Evolutionary conservation across 2,888 invertebrate genomes (phyloP), one percentile per base, ranked within the genome.

Genomic region (Coelinius sp.): DNA sequence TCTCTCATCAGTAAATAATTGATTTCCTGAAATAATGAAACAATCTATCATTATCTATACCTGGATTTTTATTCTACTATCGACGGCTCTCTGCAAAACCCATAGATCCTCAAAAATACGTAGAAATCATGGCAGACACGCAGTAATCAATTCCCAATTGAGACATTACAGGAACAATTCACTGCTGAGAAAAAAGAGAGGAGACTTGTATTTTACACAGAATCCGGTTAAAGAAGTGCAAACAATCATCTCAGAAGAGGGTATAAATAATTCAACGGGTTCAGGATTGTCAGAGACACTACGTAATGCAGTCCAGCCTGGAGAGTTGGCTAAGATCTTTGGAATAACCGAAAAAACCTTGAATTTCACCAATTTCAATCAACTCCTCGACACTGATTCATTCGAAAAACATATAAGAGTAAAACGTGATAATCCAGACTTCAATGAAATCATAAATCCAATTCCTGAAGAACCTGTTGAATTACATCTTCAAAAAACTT

Each of bases 401-500:
- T 35, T 44, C 1, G 14, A 52, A 8, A 41, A 24, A 14, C 35
- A n/a, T 8, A 10, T 44, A 7, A 12, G 41, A 38, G 35, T 41
- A 31, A 44, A 71, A 46, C 27, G 25, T 17, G 53, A 44, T 25
- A 20, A 70, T 52, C 27, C 41, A 25, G 44, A 64, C 17, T 46
- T 46, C 46, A 27, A 44, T 25, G 56, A 62, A 17, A 24, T 35
- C 1, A 53, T 56, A 46, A 44, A 67, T 10, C 59, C 59, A 1
- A 17, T 59, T 7, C 25, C 59, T 8, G 59, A 59, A 17, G 76
- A 77, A 41, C 20, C 66, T 17, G 73, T 73, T 49, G 68, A 68
- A 6, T 17, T 65, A 7, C 44, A 53, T 14, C 70, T 74, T 22
- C 46, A 46, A 1, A 63, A 46, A 49, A 59, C 10, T 17, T 41